Conservation (phyloP, 2,113 vertebrate genomes). For the Crocuta crocuta region DNA sequence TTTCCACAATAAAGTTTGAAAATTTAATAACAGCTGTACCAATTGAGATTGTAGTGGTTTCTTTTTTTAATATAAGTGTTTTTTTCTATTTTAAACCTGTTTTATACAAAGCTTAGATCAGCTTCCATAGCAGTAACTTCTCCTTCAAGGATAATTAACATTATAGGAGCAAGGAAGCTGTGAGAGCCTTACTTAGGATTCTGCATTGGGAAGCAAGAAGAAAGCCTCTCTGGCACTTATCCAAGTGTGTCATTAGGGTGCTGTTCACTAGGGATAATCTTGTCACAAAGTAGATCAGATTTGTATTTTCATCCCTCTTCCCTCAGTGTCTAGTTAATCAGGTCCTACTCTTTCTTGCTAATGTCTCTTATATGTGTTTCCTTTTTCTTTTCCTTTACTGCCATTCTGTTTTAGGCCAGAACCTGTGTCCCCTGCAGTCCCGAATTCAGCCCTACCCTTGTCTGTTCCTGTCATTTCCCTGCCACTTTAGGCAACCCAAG, state of each 20-base stretch:
- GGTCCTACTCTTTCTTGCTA: neutral
- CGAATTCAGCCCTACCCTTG: neutral
- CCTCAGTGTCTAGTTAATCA: neutral
- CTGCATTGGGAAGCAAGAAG: neutral
- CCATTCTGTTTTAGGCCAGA: neutral
- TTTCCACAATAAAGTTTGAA: neutral
- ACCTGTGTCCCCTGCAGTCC: neutral
- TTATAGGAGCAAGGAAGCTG: neutral
- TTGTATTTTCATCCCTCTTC: neutral
- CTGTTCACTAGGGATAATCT: neutral
- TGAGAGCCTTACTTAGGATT: neutral
- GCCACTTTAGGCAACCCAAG: neutral
- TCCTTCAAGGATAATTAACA: conserved; percentile 22
- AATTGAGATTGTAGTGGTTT: neutral
- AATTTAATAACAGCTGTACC: neutral
- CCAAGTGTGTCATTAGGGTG: neutral
- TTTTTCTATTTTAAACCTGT: conserved; percentile 63
- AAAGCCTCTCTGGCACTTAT: neutral
- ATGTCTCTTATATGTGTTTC: neutral
- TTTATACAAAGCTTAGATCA: conserved; percentile 44
- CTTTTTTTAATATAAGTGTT: neutral
- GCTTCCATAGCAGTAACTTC: neutral
- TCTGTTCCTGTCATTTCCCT: neutral
- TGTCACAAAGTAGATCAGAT: neutral
- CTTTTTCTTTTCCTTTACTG: neutral